Evolutionary conservation across 2,113 vertebrate genomes (phyloP).

Genomic region (Poeciliopsis occidentalis): DNA sequence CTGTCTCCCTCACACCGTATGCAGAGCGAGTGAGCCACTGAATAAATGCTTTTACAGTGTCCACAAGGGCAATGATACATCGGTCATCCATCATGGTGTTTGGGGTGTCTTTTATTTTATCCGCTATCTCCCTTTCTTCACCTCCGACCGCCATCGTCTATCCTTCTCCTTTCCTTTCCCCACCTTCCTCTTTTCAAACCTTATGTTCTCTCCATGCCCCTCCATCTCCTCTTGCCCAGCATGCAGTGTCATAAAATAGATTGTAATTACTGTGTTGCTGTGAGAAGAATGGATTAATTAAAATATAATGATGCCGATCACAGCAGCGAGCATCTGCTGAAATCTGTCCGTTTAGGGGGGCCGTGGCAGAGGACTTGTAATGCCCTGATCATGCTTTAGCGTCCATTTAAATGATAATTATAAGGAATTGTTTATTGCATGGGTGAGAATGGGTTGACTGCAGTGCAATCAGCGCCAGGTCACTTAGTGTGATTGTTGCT

Average conservation of each 20-base stretch:
- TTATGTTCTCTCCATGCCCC: slow-evolving; percentile 39
- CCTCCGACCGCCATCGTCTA: slow-evolving; percentile 22
- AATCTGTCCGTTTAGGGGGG: slow-evolving; percentile 73
- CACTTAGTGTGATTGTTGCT: slow-evolving; percentile 60
- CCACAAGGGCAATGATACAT: slow-evolving; percentile 64
- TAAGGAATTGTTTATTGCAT: slow-evolving; percentile 73
- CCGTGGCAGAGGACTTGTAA: slow-evolving; percentile 72
- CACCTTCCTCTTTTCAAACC: slow-evolving; percentile 19
- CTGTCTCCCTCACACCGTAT: slow-evolving; percentile 39
- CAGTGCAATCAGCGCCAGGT: slow-evolving; percentile 55
- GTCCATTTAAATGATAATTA: slow-evolving; percentile 67
- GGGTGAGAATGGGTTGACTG: slow-evolving; percentile 51
- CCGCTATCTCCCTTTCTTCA: slow-evolving; percentile 37
- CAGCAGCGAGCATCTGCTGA: slow-evolving; percentile 72
- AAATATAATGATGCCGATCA: slow-evolving; percentile 80
- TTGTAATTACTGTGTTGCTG: slow-evolving; percentile 78
- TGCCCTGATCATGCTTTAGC: slow-evolving; percentile 71
- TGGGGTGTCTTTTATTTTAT: slow-evolving; percentile 47
- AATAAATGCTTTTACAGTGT: slow-evolving; percentile 76
- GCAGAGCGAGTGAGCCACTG: slow-evolving; percentile 50
- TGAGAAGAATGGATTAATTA: slow-evolving; percentile 80
- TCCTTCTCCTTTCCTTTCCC: slow-evolving; percentile 32
- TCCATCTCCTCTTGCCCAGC: slow-evolving; percentile 58
- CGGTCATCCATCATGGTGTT: slow-evolving; percentile 69
- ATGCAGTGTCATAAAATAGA: slow-evolving; percentile 70